Conservation (phyloP, 2,888 invertebrate species). For the Agonopterix heracliana region DNA sequence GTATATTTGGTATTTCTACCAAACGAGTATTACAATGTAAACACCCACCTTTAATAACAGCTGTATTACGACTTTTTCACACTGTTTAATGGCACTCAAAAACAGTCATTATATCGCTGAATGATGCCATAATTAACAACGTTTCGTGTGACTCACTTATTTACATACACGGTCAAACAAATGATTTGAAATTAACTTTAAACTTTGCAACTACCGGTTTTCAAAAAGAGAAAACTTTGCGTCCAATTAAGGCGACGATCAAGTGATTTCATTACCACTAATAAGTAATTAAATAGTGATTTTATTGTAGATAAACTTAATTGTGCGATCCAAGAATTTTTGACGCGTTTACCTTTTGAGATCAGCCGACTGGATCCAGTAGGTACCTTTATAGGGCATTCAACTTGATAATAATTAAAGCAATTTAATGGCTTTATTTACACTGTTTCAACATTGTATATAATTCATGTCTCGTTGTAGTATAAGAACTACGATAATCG, state of each 20-base stretch:
- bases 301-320: slow-evolving; percentile 61
- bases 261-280: slow-evolving; percentile 52
- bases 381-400: slow-evolving; percentile 18
- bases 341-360: slow-evolving; percentile 24
- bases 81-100: slow-evolving; percentile 28
- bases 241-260: slow-evolving; percentile 53
- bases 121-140: slow-evolving; percentile 31
- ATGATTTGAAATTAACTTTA: slow-evolving; percentile 16
- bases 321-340: slow-evolving; percentile 44
- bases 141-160: slow-evolving; percentile 33
- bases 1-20: too few relatives aligned
- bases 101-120: slow-evolving; percentile 27
- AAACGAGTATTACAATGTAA: neutral
- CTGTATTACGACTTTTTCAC: slow-evolving; percentile 22
- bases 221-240: slow-evolving; percentile 17
- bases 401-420: slow-evolving; percentile 34
- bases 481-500: too few relatives aligned
- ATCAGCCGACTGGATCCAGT: slow-evolving; percentile 8
- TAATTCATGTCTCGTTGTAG: slow-evolving; percentile 7
- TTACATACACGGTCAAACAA: slow-evolving; percentile 22
- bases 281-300: slow-evolving; percentile 56
- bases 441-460: slow-evolving; percentile 5
- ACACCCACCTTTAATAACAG: slow-evolving; percentile 3
- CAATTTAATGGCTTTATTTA: slow-evolving; percentile 51
- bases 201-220: slow-evolving; percentile 9